Base-by-base conservation (phyloP, 2,113 vertebrate species). In the Ciconia maguari region DNA sequence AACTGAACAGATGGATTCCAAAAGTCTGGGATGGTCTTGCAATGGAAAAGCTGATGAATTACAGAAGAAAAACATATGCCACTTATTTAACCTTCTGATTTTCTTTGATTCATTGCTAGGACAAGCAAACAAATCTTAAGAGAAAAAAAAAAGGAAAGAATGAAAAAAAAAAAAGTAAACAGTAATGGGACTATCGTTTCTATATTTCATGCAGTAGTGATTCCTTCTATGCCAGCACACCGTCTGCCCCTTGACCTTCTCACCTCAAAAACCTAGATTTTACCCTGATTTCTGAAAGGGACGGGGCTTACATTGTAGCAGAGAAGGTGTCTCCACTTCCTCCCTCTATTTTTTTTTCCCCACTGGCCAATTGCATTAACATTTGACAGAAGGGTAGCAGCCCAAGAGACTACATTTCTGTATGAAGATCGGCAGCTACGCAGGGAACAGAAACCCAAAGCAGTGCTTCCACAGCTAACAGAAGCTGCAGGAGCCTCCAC, bases 31-130 rank as follows among this genome's bases (percentile, higher is more conserved):
- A 91, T 3, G 7, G 57, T 88, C 71, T 88, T 93, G 79, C 82
- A 94, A 44, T 86, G 78, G 75, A 96, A 93, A 96, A 95, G 38
- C 42, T 93, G 91, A 96, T 94, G 64, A 95, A 92, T 92, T 90
- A 86, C 87, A 86, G 71, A 76, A 96, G 51, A 93, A 95, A 89
- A 82, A 77, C 77, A 87, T 60, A 84, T 83, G 81, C 49, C 89
- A 75, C 55, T 89, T 95, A 94, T 41, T 95, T 83, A 96, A 78
- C 38, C 24, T 95, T 62, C 62, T 94, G 70, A 86, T 94, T 94
- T 90, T 90, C 70, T 94, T 94, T 54, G 57, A 95, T 83, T 86
- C 70, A 81, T 80, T 94, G 48, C 84, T 91, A 85, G 60, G 62
- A 90, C 82, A 94, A 90, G 68, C 41, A 95, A 89, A 94, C n/a